Evolutionary conservation across 2,113 vertebrate genomes (phyloP), one percentile per base, ranked within the genome.

Genomic region (Entomyzon cyanotis): DNA sequence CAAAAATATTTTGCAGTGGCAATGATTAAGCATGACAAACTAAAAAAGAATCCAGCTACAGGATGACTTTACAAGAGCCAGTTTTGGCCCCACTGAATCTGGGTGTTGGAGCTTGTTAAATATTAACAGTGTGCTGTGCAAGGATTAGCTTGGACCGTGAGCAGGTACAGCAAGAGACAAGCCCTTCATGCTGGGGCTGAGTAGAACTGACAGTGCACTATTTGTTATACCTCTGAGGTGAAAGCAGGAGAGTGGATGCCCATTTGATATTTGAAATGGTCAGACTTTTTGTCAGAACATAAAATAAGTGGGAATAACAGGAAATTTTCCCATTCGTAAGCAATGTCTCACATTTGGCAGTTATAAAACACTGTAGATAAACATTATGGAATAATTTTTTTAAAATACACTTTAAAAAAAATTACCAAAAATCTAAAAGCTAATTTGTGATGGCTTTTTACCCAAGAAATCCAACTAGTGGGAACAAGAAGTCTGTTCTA

Each of bases 1-100:
- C 62, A 96, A 78, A 89, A 94, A 49, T 78, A 84, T 79, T 94
- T 93, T 63, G 78, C 39, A 89, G 86, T 64, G 53, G 74, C 65
- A 94, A 84, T 39, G 47, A 84, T 89, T 68, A 84, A 76, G 12
- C 8, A 2, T 53, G 79, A 85, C 53, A 73, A 93, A 87, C 6
- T 11, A 11, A 63, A 84, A 84, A 84, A 60, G 44, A 79, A 58
- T 60, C 15, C 1, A 14, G 41, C n/a, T 49, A 73, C 16, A 42
- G 30, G 49, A 82, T 65, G 85, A 46, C 41, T 87, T 63, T 37
- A n/a, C 39, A 65, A 83, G 41, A 1, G 6, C 52, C 0, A 0
- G 12, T 79, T 94, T 76, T 85, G 62, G 63, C 30, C 70, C 30
- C 70, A 73, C 44, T 82, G 69, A 55, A 84, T 37, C 42, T 2